These are phyloP conservation scores for Oryctolagus cuniculus DNA, from an alignment of 2,113 vertebrate genomes.

Conservation along the genomic window mOryCun1.1 NC_091432.1:58838501-58839000, in stretches of 20 bases:
- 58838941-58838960: background rate
- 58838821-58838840: background rate
- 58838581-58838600: background rate
- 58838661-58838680: background rate
- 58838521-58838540: background rate
- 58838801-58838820: background rate
- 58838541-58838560: background rate
- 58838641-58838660: background rate
- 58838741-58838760: slow-evolving; percentile 48
- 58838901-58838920: background rate
- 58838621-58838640: background rate
- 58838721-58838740: background rate
- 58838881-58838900: background rate
- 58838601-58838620: background rate
- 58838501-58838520: background rate
- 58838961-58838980: background rate
- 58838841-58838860: background rate
- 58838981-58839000: background rate
- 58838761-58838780: slow-evolving; percentile 40
- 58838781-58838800: slow-evolving; percentile 1
- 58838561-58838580: background rate
- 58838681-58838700: background rate
- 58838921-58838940: background rate
- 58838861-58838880: background rate
- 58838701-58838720: background rate